Evolutionary conservation across 2,113 vertebrate genomes (phyloP), one percentile per base, ranked within the genome.

Genomic region (Pimephales promelas): DNA sequence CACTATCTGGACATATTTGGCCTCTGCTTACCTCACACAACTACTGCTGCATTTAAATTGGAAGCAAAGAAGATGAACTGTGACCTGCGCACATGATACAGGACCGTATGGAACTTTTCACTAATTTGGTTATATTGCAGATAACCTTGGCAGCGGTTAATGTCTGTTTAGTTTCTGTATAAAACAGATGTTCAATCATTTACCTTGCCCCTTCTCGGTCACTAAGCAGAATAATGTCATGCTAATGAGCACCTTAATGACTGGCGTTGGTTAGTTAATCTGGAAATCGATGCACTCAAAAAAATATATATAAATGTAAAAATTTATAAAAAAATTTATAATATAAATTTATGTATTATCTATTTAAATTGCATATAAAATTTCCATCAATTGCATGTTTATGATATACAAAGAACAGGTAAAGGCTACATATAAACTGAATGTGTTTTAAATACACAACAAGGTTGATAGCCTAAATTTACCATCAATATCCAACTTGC

Each of bases 101-200:
- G 79, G 56, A 18, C 83, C 73, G 77, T 84, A 82, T 87, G 86
- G 86, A 34, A 66, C 70, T 70, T 72, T 70, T 82, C 83, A 43
- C 66, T 87, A 81, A 87, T 87, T 84, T 83, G 49, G 79, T 81
- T 87, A 84, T 68, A 66, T 34, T 66, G 28, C 11, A 73, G 61
- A 75, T 87, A 72, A 88, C 87, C 87, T 88, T 88, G 81, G 45
- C 73, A 52, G 64, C 45, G 72, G 81, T 83, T 85, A 77, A 86
- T 81, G 70, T 81, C 54, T 59, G 71, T 83, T 84, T 81, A 75
- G 68, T 85, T 87, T 76, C 47, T 62, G 24, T 47, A 71, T 56
- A 81, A 74, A 80, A 73, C 87, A 88, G 85, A 79, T 88, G 87
- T 88, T 85, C 83, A 36, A 77, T 83, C 86, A 62, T 52, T 57